A percentile compares a stretch with the other conserved stretches of the same genome.
Evolutionary conservation across 2,113 vertebrate genomes (phyloP).

Genomic region (Ageneiosus marmoratus): DNA sequence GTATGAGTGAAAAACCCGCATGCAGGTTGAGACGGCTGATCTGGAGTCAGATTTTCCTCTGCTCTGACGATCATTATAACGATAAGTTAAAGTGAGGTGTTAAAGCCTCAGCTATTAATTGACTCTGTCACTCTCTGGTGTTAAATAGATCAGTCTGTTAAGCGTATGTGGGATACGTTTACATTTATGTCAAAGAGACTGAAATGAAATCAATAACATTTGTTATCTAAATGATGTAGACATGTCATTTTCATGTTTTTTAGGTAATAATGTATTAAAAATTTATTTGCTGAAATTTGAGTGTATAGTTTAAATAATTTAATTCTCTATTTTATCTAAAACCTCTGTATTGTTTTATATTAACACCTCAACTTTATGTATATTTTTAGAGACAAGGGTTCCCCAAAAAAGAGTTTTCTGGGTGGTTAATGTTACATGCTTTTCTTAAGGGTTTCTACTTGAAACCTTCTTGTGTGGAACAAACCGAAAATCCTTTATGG

Average conservation of each 20-base stretch:
- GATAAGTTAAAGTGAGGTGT: background rate
- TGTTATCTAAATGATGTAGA: background rate
- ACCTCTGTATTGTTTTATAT: background rate
- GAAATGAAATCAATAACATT: background rate
- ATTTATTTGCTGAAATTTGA: background rate
- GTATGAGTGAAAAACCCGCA: background rate
- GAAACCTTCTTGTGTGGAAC: background rate
- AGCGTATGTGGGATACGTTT: background rate
- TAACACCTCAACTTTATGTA: background rate
- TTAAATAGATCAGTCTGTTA: background rate
- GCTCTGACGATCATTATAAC: background rate
- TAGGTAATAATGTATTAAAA: background rate
- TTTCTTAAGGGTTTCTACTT: background rate
- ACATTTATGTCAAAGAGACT: background rate
- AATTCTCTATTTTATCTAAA: background rate
- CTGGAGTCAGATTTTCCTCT: constrained; percentile 5
- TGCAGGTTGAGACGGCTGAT: background rate
- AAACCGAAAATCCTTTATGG: background rate
- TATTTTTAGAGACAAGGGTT: background rate
- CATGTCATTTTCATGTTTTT: background rate
- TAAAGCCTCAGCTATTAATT: background rate
- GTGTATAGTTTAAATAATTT: background rate
- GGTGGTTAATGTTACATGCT: background rate
- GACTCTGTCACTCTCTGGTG: background rate
- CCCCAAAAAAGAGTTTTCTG: background rate